Evolutionary conservation across 1,140 invertebrate species (phyloP), one percentile per base, ranked within the genome.

Genomic region (Rhyacophila brunnea): DNA sequence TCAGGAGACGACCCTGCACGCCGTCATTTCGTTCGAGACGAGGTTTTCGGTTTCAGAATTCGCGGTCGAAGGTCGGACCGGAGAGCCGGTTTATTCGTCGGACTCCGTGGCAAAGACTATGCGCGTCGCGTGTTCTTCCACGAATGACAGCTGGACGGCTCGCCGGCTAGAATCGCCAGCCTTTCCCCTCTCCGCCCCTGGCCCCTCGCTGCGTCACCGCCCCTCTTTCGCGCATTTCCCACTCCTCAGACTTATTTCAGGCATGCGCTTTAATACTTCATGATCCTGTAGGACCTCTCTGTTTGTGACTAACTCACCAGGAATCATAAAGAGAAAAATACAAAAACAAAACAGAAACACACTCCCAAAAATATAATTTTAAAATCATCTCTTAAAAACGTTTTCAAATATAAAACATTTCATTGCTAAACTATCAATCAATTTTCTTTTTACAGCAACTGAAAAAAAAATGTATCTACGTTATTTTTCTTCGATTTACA

Each of bases 141-240:
- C 62, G 62, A 64, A 51, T 64, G 62, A 57, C 62, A 60, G 57
- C 61, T 52, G 60, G 32, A 20, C 23, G 45, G 19, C 40, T 17
- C 28, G 55, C 28, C 40, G 47, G 38, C 34, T 51, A 23, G 38
- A 23, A 19, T 9, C 23, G 23, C 23, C 4, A 28, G 9, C 4
- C 23, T 5, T 9, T 28, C 43, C 45, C 45, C 40, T 14, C 28
- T 14, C 4, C 51, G 17, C 53, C 20, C 23, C 3, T 7, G 32
- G 43, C 54, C 44, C 45, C 47, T 9, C 34, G 35, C 40, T 35
- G 35, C 44, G 32, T 17, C 43, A 48, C 58, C 38, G 14, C n/a
- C 50, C 6, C 42, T 36, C 50, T 52, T 35, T 36, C 46, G 42
- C 32, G 34, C 15, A 43, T 35, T 19, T 38, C 43, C 43, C 51